phyloP scores from a whole-genome alignment of 92 coral and sea anemone species.

The Epizoanthus scotinus region DNA sequence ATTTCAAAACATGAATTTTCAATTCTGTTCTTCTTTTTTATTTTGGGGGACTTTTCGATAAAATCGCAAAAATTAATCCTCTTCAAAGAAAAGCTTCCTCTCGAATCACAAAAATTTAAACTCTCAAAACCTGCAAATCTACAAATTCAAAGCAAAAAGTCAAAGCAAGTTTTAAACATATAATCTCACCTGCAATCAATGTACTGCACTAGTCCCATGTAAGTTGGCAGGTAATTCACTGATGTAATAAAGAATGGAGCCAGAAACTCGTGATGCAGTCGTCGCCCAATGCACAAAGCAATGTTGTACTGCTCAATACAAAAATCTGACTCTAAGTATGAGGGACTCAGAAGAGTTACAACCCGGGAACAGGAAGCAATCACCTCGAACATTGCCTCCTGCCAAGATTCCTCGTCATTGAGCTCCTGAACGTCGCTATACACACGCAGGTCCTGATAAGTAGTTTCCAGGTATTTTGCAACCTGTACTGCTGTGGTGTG shows the following conservation, averaged over 20 bases:
- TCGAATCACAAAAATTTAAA: no score
- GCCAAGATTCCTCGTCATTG: constrained; percentile 84
- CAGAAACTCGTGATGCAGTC: constrained; percentile 62
- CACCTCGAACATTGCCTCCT: constrained; percentile 70
- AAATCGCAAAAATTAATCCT: no score
- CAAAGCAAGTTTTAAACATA: no score
- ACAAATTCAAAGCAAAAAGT: no score
- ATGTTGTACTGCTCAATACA: constrained; percentile 91
- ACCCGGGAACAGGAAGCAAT: constrained; percentile 82
- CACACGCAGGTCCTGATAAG: constrained; percentile 47
- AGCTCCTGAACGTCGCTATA: constrained; percentile 73
- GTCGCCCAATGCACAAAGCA: constrained; percentile 79
- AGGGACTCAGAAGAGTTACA: constrained; percentile 77
- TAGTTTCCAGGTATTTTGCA: constrained; percentile 55
- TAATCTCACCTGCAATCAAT: constrained; percentile 87
- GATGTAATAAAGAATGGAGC: constrained; percentile 75
- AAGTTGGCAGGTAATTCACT: constrained; percentile 73
- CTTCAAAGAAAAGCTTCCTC: no score
- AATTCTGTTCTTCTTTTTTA: no score
- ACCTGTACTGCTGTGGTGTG: constrained; percentile 62
- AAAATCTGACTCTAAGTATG: constrained; percentile 65
- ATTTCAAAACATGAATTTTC: no score
- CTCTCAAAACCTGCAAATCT: no score
- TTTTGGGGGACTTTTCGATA: no score
- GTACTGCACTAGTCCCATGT: constrained; percentile 86